phyloP scores from a whole-genome alignment of 1,140 invertebrate genomes.

The Tetragonula clypearis region DNA sequence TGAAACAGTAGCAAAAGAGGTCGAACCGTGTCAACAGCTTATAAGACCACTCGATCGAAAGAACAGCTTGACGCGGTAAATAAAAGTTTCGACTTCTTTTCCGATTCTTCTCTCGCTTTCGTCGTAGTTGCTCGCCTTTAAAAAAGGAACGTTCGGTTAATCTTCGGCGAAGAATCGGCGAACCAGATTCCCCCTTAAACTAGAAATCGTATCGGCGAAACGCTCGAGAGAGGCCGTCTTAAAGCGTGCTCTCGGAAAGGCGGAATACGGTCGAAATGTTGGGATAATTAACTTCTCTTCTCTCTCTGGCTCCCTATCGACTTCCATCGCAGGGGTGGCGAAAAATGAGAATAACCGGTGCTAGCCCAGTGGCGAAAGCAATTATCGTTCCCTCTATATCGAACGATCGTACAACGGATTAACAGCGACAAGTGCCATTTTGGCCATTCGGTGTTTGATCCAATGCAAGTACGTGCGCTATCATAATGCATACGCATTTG shows the following conservation, averaged over 20 bases:
- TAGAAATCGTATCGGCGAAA: conserved; percentile 3
- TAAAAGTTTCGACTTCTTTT: background rate
- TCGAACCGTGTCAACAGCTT: background rate
- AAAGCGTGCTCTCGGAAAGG: background rate
- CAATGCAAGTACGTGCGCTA: background rate
- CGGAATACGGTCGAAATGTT: conserved; percentile 1
- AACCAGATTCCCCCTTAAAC: background rate
- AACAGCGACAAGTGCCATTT: background rate
- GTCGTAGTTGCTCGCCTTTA: background rate
- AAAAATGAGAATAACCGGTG: background rate
- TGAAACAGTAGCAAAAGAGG: background rate
- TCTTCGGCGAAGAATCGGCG: background rate
- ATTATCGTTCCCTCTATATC: background rate
- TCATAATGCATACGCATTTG: background rate
- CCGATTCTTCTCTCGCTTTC: background rate
- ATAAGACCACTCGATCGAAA: background rate
- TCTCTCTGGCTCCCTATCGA: background rate
- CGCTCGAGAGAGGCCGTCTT: background rate
- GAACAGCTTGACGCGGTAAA: background rate
- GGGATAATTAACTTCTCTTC: conserved; percentile 5
- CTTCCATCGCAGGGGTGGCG: too few relatives aligned
- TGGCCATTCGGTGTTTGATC: background rate
- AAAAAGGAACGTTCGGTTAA: background rate
- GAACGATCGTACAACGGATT: background rate
- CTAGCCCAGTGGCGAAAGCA: background rate